Evolutionary conservation across 2,888 invertebrate species (phyloP).

Genomic region (Euproctis similis): DNA sequence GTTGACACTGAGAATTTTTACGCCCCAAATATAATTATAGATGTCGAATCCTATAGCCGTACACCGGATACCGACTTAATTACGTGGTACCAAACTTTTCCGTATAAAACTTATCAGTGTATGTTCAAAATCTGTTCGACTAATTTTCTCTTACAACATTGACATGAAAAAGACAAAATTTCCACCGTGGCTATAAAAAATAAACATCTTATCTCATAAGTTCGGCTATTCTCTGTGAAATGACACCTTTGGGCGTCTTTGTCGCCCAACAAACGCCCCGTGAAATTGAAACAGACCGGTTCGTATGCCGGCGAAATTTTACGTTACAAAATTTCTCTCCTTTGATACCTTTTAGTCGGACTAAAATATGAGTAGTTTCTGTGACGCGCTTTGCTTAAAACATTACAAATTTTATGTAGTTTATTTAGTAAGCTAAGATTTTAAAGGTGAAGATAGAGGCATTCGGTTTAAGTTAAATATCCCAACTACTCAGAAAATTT

Average conservation of each 20-base stretch:
- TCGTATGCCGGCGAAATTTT: conserved; percentile 50
- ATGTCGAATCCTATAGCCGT: too few species aligned
- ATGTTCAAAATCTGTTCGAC: conserved; percentile 18
- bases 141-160: conserved; percentile 25
- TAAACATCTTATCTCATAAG: conserved; percentile 57
- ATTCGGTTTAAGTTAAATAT: too few species aligned
- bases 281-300: conserved; percentile 71
- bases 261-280: conserved; percentile 69
- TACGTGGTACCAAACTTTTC: too few species aligned
- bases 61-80: too few species aligned
- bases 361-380: conserved; percentile 15
- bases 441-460: too few species aligned
- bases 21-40: too few species aligned
- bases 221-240: conserved; percentile 58
- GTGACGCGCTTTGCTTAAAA: not conserved
- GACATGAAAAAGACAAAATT: conserved; percentile 33
- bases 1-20: too few species aligned
- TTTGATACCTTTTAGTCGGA: conserved; percentile 42
- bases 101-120: conserved; percentile 6
- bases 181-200: conserved; percentile 42
- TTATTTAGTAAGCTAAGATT: too few species aligned
- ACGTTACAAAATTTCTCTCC: conserved; percentile 36
- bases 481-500: too few species aligned
- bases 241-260: conserved; percentile 70
- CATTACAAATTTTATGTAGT: not conserved